phyloP scores from a whole-genome alignment of 2,888 invertebrate genomes.

The Cephus rjabovi region DNA sequence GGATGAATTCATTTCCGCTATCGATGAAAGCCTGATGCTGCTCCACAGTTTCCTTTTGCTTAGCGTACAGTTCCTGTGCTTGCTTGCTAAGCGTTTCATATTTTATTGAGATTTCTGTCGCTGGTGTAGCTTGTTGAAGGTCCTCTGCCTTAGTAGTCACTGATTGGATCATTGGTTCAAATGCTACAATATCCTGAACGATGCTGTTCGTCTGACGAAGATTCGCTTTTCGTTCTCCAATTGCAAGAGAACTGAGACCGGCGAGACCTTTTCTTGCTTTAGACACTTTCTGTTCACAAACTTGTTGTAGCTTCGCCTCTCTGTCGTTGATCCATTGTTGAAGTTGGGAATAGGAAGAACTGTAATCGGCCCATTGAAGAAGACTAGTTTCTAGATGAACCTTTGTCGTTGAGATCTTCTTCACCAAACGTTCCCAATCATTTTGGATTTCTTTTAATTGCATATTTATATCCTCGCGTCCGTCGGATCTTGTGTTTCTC shows the following conservation, averaged over 20 bases:
- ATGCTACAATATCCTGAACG: constrained; percentile 95
- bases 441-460: constrained; percentile 90
- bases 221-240: constrained; percentile 89
- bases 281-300: constrained; percentile 85
- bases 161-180: constrained; percentile 97
- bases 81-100: constrained; percentile 91
- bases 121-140: constrained; percentile 89
- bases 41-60: constrained; percentile 90
- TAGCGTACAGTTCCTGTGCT: constrained; percentile 89
- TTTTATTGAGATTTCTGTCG: constrained; percentile 91
- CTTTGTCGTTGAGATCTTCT: constrained; percentile 92
- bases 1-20: constrained; percentile 89
- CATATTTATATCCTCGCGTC: constrained; percentile 86
- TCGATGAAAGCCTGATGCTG: constrained; percentile 93
- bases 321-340: constrained; percentile 96
- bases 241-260: constrained; percentile 81
- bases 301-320: constrained; percentile 92
- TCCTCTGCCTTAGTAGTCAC: constrained; percentile 94
- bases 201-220: constrained; percentile 92
- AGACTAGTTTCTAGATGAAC: constrained; percentile 90
- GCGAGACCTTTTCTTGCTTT: constrained; percentile 83
- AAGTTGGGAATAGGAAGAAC: constrained; percentile 90
- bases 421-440: constrained; percentile 92
- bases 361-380: constrained; percentile 96
- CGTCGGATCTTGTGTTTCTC: constrained; percentile 88